These are phyloP conservation scores for Gobius niger DNA, from an alignment of 2,113 vertebrate genomes.

Conservation along the genomic window DNA sequence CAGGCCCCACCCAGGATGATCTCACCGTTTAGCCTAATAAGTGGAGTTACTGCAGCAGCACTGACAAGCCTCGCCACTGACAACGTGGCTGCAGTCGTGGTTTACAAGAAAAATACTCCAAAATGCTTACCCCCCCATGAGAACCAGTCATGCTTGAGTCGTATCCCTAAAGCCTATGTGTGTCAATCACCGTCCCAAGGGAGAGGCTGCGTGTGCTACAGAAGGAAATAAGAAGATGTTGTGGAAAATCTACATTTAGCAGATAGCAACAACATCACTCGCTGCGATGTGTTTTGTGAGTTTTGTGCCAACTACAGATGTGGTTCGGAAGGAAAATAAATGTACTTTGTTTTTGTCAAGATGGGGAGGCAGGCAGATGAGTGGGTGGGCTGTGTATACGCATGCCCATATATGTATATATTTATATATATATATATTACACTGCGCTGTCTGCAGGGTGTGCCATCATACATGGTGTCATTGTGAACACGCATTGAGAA, in stretches of 20 bases:
- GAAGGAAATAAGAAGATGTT: conserved; percentile 70
- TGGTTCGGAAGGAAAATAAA: conserved; percentile 48
- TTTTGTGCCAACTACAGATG: conserved; percentile 60
- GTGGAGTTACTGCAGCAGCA: conserved; percentile 59
- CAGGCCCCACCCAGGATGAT: conserved; percentile 68
- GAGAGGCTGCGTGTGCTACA: conserved; percentile 58
- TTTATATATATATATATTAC: conserved; percentile 28
- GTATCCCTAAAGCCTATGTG: conserved; percentile 65
- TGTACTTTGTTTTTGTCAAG: conserved; percentile 36
- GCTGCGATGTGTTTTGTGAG: conserved; percentile 61
- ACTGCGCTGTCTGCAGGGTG: conserved; percentile 54
- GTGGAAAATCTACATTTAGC: conserved; percentile 68
- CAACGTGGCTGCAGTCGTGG: conserved; percentile 45
- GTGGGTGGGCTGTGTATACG: conserved; percentile 53
- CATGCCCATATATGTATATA: conserved; percentile 42
- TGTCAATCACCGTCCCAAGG: conserved; percentile 69
- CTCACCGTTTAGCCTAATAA: conserved; percentile 68
- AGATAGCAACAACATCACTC: conserved; percentile 62
- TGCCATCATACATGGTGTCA: conserved; percentile 56
- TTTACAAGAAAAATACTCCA: conserved; percentile 55
- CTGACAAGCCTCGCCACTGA: conserved; percentile 45
- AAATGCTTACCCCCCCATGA: conserved; percentile 57
- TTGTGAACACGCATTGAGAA: conserved; percentile 41
- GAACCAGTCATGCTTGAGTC: conserved; percentile 68
- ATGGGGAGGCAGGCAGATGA: conserved; percentile 44